Evolutionary conservation across 2,888 invertebrate genomes (phyloP).

Genomic region (Syrphus vitripennis): DNA sequence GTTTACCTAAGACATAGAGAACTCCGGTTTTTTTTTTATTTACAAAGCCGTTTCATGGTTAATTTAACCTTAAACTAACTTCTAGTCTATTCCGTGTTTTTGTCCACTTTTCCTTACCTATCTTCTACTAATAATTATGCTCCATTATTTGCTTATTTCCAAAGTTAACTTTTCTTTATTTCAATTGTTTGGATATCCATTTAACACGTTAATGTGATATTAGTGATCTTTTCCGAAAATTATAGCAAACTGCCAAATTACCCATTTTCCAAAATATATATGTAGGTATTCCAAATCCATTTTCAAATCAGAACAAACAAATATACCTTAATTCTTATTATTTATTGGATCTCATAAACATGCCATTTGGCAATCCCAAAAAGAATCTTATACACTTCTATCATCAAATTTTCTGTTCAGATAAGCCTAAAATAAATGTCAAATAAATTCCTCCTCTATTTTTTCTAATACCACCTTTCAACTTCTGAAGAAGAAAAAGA

Average conservation of each 20-base stretch:
- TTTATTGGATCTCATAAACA: slow-evolving; percentile 4
- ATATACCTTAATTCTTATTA: not conserved
- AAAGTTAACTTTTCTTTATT: no score
- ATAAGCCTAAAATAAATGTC: slow-evolving; percentile 5
- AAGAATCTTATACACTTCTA: not conserved
- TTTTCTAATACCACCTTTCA: not conserved
- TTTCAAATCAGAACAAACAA: slow-evolving; percentile 11
- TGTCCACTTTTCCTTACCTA: no score
- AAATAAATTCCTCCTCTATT: not conserved
- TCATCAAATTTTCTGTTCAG: not conserved
- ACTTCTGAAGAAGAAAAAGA: not conserved
- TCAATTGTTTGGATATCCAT: not conserved
- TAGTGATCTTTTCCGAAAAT: not conserved
- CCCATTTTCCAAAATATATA: not conserved
- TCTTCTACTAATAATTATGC: no score
- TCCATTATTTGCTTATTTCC: no score
- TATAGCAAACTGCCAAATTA: slow-evolving; percentile 3
- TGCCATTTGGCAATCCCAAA: not conserved
- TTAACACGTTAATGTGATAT: not conserved
- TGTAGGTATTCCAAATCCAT: not conserved
- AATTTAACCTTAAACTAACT: no score
- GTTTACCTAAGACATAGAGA: no score
- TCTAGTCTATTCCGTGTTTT: no score
- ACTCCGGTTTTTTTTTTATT: no score
- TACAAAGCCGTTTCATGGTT: no score